Base-by-base conservation (phyloP, 92 coral and sea anemone species). In the Pocillopora grandis region DNA sequence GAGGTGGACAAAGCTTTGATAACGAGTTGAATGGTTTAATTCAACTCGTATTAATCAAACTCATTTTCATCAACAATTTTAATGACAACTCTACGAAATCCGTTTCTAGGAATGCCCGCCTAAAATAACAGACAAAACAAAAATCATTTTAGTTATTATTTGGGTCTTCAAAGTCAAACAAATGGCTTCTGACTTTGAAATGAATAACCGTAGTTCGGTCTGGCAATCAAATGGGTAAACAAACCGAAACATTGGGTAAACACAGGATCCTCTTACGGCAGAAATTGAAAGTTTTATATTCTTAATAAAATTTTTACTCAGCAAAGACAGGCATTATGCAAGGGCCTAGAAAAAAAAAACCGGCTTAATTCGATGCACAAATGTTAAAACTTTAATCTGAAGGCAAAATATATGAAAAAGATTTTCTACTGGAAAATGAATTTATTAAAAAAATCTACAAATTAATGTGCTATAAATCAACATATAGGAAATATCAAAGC, bases 401-500 rank as follows among this genome's bases (percentile, higher is more conserved):
- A 17, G 9, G 48, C 1, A 68, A 19, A 14, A 31, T 16, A 11
- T 35, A 13, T 18, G 9, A 36, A 70, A 70, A 70, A 35, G 48
- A 16, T 49, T 36, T 37, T 70, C 42, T n/a, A 14, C 33, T 36
- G 27, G 75, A 70, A 70, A 70, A 23, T 10, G 23, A 36, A 23
- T 80, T 64, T 42, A 20, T 42, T 76, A 5, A 48, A 63, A 63
- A 37, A 64, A n/a, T 21, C 67, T 56, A 58, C 6, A 56, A 35
- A 12, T 19, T 19, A 68, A 59, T 12, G n/a, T 42, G 58, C 33
- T 36, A 68, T 80, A 69, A 70, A 70, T 57, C 65, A 80, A 82
- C 71, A 71, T 70, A 56, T 58, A 71, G 59, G 71, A 82, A 49
- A 70, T 70, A 61, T 58, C 70, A 48, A 59, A 81, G 57, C 18